Conservation (phyloP, 2,113 vertebrate species). For the Podiceps cristatus region DNA sequence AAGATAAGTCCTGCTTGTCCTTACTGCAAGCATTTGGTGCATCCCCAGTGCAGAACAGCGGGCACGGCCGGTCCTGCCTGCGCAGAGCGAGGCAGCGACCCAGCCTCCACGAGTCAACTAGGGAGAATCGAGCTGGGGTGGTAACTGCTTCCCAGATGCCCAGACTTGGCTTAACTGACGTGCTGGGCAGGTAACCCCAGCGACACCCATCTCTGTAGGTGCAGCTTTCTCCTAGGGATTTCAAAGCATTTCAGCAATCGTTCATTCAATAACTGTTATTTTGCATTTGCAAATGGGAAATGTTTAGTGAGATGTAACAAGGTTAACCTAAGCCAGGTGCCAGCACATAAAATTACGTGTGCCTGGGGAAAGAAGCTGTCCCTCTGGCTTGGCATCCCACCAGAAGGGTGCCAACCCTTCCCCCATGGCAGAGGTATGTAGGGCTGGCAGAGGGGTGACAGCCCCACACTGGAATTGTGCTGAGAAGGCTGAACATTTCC, state of each 20-base stretch:
- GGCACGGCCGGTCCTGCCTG: not conserved
- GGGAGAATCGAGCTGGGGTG: not conserved
- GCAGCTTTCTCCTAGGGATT: not conserved
- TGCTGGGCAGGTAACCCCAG: not conserved
- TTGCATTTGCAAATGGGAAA: not conserved
- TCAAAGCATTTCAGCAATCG: not conserved
- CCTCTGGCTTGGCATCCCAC: not conserved
- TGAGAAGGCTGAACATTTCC: not conserved
- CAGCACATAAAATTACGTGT: rapidly evolving
- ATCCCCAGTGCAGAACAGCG: rapidly evolving
- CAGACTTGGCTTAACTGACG: not conserved
- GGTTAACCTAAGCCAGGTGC: not conserved
- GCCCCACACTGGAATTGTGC: not conserved
- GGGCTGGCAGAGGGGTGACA: not conserved
- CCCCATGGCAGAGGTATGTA: rapidly evolving
- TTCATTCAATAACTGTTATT: not conserved
- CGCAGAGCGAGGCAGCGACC: not conserved
- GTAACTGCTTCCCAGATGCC: not conserved
- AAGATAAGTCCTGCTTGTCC: not conserved
- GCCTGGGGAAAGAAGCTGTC: not conserved
- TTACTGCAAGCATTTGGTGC: not conserved
- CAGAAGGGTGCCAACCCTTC: not conserved
- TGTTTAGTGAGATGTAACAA: not conserved
- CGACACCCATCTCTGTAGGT: not conserved
- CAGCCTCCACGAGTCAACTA: too few species aligned